Evolutionary conservation across 2,888 invertebrate species (phyloP), one percentile per base, ranked within the genome.

Genomic region (Didymodactylos carnosus): DNA sequence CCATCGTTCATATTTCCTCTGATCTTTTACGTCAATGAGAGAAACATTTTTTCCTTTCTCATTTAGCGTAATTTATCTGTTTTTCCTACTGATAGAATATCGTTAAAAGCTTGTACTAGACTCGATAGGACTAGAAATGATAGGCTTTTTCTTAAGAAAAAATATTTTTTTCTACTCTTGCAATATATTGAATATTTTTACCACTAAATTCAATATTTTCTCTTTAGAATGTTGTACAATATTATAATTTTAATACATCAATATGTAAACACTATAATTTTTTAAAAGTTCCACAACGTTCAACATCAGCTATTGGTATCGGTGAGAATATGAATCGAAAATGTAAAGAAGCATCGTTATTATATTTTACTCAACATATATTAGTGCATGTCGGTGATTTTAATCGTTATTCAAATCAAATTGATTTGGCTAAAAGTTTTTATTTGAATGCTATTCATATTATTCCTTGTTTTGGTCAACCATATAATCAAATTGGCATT

Each of bases 401-500:
- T 29, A 71, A 71, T 41, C 72, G 75, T 29, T 75, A 75, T 49
- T 39, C 69, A n/a, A 49, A 49, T 72, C 72, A 72, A 35, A 69
- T 75, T 27, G 43, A 71, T 39, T 35, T 69, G 14, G 75, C 75
- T n/a, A 71, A 72, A 40, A 71, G 51, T 35, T 75, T 49, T 35
- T 75, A 75, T 41, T 62, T 72, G 16, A 69, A 75, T 69, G 75
- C 75, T 35, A 72, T 72, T 13, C 53, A 72, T n/a, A 39, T 72
- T 27, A 46, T 76, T 53, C 51, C 71, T 27, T 75, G 76, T 77
- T n/a, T 76, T 82, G 92, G 92, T 8, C 92, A 92, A 83, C 91
- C 92, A 0, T 92, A 91, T 84, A 92, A 92, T 84, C 91, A 92
- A 84, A 85, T 92, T 80, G 85, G 91, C 72, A 86, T 92, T 70